These are phyloP conservation scores for Drosophila murphyi DNA, from an alignment of 1,140 invertebrate species.

Conservation along the genomic window DNA sequence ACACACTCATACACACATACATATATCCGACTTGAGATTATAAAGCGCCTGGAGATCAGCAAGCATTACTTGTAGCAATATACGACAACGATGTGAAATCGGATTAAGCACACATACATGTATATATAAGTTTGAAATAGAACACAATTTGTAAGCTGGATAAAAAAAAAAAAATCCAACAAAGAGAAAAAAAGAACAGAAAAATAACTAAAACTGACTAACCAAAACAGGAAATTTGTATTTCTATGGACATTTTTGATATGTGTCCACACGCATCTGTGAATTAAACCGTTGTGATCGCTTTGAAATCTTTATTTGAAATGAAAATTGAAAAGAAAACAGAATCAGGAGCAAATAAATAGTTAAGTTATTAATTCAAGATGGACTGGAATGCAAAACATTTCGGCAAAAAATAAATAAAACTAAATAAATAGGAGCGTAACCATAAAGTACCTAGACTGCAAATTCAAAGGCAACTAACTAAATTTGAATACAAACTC, in stretches of 20 bases:
- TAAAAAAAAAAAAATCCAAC: constrained; percentile 5
- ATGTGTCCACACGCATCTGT: constrained; percentile 76
- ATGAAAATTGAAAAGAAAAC: constrained; percentile 37
- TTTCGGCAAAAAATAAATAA: constrained; percentile 16
- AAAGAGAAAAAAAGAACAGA: constrained; percentile 26
- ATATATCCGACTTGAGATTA: constrained; percentile 45
- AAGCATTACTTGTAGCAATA: neutral
- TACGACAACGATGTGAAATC: neutral
- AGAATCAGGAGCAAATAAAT: constrained; percentile 37
- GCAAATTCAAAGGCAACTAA: constrained; percentile 23
- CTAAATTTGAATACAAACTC: constrained; percentile 34
- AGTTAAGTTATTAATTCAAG: constrained; percentile 32
- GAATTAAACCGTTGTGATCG: constrained; percentile 81
- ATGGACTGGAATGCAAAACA: constrained; percentile 25
- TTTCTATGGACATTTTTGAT: constrained; percentile 69
- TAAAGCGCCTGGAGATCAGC: constrained; percentile 44
- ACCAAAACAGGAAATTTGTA: constrained; percentile 35
- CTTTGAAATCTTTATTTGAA: constrained; percentile 71
- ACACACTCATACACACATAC: constrained; percentile 21
- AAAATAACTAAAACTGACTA: constrained; percentile 22
- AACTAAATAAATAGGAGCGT: constrained; percentile 10
- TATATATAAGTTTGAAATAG: constrained; percentile 27
- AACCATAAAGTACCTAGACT: constrained; percentile 40
- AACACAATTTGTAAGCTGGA: constrained; percentile 33
- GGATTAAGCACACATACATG: constrained; percentile 37